Conservation (phyloP, 2,113 vertebrate species). For the Tor tambroides region DNA sequence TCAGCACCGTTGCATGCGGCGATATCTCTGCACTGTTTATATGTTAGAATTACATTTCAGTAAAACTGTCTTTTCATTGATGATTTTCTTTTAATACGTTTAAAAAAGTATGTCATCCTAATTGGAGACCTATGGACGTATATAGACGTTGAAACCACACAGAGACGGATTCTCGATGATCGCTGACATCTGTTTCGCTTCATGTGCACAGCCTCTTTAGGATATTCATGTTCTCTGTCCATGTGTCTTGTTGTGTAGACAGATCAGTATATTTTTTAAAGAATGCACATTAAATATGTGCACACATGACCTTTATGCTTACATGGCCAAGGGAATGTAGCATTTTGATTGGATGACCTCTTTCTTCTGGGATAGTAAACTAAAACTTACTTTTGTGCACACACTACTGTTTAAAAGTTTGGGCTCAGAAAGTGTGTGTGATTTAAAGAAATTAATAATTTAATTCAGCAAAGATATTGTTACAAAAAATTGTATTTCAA, state of each 20-base stretch:
- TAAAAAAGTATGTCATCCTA: slow-evolving; percentile 11
- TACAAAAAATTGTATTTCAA: too few species aligned
- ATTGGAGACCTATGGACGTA: neutral
- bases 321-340: neutral
- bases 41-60: neutral
- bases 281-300: neutral
- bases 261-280: neutral
- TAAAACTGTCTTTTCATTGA: neutral
- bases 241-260: neutral
- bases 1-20: neutral
- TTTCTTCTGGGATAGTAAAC: neutral
- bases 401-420: neutral
- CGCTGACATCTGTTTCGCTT: slow-evolving; percentile 4
- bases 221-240: neutral
- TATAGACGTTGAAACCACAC: neutral
- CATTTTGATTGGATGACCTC: neutral
- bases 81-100: neutral
- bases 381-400: neutral
- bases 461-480: neutral
- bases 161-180: neutral
- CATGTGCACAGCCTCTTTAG: neutral
- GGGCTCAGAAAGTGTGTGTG: too few species aligned
- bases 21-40: slow-evolving; percentile 7
- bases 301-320: neutral
- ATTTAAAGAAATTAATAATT: neutral